Evolutionary conservation across 2,113 vertebrate species (phyloP).

Genomic region (Pollachius pollachius): DNA sequence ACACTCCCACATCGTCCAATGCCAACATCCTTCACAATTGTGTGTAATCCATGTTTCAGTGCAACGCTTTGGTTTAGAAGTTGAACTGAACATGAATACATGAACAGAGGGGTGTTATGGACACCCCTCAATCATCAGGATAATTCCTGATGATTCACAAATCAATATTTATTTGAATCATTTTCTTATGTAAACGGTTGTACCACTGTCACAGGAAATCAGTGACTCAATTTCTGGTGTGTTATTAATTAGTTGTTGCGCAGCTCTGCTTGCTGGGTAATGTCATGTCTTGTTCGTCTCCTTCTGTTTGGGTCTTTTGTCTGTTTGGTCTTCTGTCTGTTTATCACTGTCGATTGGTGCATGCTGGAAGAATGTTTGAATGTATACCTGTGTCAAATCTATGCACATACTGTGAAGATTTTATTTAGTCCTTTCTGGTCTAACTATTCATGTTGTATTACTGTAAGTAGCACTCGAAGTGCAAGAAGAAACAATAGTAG

Average conservation of each 20-base stretch:
- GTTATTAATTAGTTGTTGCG: slow-evolving; percentile 11
- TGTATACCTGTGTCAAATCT: slow-evolving; percentile 19
- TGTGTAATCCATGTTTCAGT: no score
- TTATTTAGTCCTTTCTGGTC: no score
- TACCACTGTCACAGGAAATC: background rate
- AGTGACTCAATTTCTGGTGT: background rate
- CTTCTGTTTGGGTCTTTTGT: no score
- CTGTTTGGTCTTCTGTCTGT: no score
- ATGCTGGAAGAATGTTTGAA: slow-evolving; percentile 20
- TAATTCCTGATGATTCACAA: background rate
- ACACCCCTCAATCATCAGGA: no score
- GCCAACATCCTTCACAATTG: background rate
- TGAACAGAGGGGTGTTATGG: background rate
- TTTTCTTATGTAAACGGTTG: background rate
- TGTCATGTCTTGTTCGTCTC: background rate
- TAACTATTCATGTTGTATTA: no score
- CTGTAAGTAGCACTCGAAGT: no score
- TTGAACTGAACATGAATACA: no score
- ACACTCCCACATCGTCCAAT: background rate
- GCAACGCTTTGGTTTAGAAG: no score
- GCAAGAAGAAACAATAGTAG: no score
- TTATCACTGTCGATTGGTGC: slow-evolving; percentile 36
- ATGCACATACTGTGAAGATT: background rate
- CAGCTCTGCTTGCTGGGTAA: slow-evolving; percentile 25
- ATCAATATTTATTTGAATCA: no score